phyloP scores from a whole-genome alignment of 2,888 invertebrate genomes.

The Fissipunctia ypsillon region DNA sequence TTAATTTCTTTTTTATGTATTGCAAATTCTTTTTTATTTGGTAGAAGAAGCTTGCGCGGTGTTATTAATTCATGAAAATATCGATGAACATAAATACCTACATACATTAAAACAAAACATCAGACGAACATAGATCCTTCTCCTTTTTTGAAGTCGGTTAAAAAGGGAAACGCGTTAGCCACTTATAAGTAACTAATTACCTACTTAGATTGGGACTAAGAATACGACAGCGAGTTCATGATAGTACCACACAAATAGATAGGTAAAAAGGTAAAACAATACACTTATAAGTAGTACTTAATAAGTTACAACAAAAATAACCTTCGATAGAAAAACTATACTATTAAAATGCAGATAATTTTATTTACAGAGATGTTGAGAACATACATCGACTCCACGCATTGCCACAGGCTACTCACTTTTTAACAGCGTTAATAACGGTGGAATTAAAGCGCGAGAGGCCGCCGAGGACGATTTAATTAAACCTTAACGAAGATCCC shows the following conservation, averaged over 20 bases:
- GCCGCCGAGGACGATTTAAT: constrained; percentile 90
- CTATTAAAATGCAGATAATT: too few species aligned
- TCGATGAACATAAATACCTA: not conserved
- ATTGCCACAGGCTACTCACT: constrained; percentile 78
- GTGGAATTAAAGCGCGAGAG: constrained; percentile 90
- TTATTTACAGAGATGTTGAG: not conserved
- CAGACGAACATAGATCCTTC: not conserved
- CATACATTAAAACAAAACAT: not conserved
- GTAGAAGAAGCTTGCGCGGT: too few species aligned
- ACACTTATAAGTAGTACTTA: not conserved
- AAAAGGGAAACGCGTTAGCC: not conserved
- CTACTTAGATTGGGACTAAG: not conserved
- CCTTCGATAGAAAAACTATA: not conserved
- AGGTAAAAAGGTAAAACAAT: not conserved
- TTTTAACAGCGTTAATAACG: constrained; percentile 91
- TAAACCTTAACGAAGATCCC: constrained; percentile 89
- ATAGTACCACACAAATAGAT: not conserved
- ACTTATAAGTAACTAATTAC: not conserved
- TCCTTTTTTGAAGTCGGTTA: not conserved
- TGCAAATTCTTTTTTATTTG: too few species aligned
- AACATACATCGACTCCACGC: constrained; percentile 65
- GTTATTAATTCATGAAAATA: too few species aligned
- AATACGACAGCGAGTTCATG: not conserved
- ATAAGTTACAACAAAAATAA: not conserved
- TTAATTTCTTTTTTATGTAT: too few species aligned